These are phyloP conservation scores for Hirtodrosophila histrioides DNA, from an alignment of 2,888 invertebrate genomes.

Conservation along the genomic window DNA sequence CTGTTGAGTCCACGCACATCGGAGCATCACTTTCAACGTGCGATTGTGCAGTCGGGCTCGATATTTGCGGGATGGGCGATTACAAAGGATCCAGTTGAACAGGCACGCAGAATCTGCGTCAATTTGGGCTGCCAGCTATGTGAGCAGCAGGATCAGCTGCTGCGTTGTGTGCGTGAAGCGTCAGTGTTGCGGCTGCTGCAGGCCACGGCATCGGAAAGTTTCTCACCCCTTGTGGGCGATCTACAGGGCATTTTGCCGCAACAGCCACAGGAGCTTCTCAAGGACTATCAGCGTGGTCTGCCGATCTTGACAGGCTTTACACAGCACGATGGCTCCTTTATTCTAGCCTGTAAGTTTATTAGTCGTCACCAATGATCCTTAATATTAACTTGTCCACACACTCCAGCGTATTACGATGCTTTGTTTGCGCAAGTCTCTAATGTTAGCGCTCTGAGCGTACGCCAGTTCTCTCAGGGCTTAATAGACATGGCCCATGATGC, in stretches of 20 bases:
- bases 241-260: slow-evolving; percentile 67
- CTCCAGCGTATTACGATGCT: slow-evolving; percentile 58
- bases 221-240: slow-evolving; percentile 72
- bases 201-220: slow-evolving; percentile 56
- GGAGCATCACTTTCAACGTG: slow-evolving; percentile 84
- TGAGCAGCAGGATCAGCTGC: slow-evolving; percentile 22
- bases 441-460: slow-evolving; percentile 64
- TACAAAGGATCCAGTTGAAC: slow-evolving; percentile 81
- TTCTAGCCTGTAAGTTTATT: slow-evolving; percentile 82
- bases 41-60: slow-evolving; percentile 86
- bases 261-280: slow-evolving; percentile 61
- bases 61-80: slow-evolving; percentile 85
- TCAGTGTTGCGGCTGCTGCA: slow-evolving; percentile 42
- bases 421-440: slow-evolving; percentile 35
- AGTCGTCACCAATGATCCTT: background rate
- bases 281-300: slow-evolving; percentile 68
- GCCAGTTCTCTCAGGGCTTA: slow-evolving; percentile 64
- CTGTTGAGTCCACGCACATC: slow-evolving; percentile 83
- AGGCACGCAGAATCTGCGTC: slow-evolving; percentile 61
- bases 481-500: slow-evolving; percentile 58
- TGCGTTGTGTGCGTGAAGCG: slow-evolving; percentile 45
- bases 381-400: background rate
- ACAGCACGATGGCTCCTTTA: slow-evolving; percentile 85
- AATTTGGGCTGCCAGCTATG: slow-evolving; percentile 49
- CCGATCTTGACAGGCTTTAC: slow-evolving; percentile 85